Conservation (phyloP, 2,113 vertebrate species). For the Sinocyclocheilus anophthalmus region DNA sequence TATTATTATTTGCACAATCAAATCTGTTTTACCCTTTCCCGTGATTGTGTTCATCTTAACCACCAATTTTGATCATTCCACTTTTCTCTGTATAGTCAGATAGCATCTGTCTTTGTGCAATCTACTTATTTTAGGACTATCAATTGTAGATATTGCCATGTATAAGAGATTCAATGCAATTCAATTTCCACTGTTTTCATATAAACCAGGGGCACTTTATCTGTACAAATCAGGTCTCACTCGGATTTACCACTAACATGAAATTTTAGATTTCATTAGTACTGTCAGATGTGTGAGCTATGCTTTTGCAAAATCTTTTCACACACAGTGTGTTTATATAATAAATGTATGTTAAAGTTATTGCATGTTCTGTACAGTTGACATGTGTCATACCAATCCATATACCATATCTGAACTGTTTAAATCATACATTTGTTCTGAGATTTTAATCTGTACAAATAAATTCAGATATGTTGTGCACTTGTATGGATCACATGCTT, state of each 20-base stretch:
- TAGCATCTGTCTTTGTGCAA: slow-evolving; percentile 98
- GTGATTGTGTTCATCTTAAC: background rate
- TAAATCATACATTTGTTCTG: background rate
- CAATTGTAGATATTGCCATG: slow-evolving; percentile 97
- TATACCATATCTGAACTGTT: background rate
- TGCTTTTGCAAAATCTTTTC: background rate
- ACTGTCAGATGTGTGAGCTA: slow-evolving; percentile 57
- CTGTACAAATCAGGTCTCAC: slow-evolving; percentile 94
- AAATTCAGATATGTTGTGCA: background rate
- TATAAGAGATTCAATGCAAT: slow-evolving; percentile 99
- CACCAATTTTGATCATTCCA: slow-evolving; percentile 73
- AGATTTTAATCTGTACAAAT: background rate
- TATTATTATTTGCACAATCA: slow-evolving; percentile 86
- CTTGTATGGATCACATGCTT: background rate
- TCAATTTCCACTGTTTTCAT: slow-evolving; percentile 98
- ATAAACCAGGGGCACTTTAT: slow-evolving; percentile 92
- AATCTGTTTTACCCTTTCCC: slow-evolving; percentile 22
- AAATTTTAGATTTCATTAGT: slow-evolving; percentile 89
- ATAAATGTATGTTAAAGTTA: background rate
- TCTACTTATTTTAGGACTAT: slow-evolving; percentile 99
- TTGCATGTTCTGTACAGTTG: background rate
- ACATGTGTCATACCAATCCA: background rate
- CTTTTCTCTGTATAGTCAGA: slow-evolving; percentile 83
- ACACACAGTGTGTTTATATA: slow-evolving; percentile 82
- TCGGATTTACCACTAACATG: slow-evolving; percentile 90